Evolutionary conservation across 2,113 vertebrate genomes (phyloP).

Genomic region (Machaerirhynchus nigripectus): DNA sequence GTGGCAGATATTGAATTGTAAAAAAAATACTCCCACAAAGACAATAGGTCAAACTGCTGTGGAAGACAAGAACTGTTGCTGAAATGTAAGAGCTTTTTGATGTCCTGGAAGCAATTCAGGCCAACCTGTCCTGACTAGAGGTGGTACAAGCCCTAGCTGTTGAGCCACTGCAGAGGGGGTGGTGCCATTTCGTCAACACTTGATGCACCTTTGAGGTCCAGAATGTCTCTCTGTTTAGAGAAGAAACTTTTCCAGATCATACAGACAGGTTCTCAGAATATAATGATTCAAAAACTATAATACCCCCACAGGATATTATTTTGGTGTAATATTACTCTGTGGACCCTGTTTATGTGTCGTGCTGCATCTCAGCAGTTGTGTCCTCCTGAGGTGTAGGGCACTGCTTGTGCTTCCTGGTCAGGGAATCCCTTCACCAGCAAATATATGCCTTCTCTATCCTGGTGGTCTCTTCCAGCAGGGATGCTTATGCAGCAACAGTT

Average conservation of each 20-base stretch:
- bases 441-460: fast-evolving
- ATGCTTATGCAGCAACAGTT: not conserved
- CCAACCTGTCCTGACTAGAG: not conserved
- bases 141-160: not conserved
- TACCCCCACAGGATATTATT: not conserved
- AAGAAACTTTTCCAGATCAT: not conserved
- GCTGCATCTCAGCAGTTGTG: not conserved
- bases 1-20: not conserved
- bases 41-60: not conserved
- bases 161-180: fast-evolving
- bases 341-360: not conserved
- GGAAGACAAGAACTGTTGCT: not conserved
- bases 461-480: not conserved
- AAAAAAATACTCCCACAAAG: not conserved
- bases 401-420: not conserved
- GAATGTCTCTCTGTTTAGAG: not conserved
- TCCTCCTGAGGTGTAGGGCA: not conserved
- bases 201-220: not conserved
- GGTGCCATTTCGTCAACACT: not conserved
- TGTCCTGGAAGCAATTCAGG: not conserved
- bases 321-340: not conserved
- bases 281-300: not conserved
- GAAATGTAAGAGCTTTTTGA: not conserved
- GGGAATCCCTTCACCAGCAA: not conserved
- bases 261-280: not conserved